phyloP scores from a whole-genome alignment of 2,797 vertebrate species.

The Hippocampus kuda region DNA sequence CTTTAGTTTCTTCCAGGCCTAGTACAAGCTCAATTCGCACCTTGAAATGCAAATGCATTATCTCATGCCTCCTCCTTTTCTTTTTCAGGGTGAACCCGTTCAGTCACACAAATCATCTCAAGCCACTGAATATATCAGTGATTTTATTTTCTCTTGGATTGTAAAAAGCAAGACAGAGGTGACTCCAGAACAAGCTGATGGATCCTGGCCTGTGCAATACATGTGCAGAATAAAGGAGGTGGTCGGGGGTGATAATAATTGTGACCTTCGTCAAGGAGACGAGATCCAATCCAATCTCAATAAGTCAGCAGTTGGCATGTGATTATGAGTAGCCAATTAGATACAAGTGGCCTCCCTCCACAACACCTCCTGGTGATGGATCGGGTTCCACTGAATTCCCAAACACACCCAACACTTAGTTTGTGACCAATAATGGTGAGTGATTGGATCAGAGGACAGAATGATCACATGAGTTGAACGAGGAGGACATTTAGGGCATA shows the following conservation, averaged over 20 bases:
- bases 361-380: constrained; percentile 17
- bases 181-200: background rate
- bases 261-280: constrained; percentile 44
- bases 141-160: background rate
- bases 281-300: constrained; percentile 30
- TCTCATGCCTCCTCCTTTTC: background rate
- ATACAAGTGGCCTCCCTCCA: constrained; percentile 1
- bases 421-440: constrained; percentile 10
- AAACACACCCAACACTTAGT: constrained; percentile 3
- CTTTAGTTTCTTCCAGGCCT: background rate
- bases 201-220: background rate
- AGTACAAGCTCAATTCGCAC: background rate
- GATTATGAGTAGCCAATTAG: constrained; percentile 22
- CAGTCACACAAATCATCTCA: constrained; percentile 1
- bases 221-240: constrained; percentile 22
- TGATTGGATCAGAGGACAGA: background rate
- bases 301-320: constrained; percentile 25
- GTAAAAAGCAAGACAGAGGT: background rate
- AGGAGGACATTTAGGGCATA: background rate
- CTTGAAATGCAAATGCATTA: background rate
- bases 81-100: background rate
- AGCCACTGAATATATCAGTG: background rate
- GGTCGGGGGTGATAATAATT: constrained; percentile 13
- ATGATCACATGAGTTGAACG: background rate
- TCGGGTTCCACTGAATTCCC: constrained; percentile 6